Conservation (phyloP, 1,140 invertebrate species). For the Drosophila melanica region DNA sequence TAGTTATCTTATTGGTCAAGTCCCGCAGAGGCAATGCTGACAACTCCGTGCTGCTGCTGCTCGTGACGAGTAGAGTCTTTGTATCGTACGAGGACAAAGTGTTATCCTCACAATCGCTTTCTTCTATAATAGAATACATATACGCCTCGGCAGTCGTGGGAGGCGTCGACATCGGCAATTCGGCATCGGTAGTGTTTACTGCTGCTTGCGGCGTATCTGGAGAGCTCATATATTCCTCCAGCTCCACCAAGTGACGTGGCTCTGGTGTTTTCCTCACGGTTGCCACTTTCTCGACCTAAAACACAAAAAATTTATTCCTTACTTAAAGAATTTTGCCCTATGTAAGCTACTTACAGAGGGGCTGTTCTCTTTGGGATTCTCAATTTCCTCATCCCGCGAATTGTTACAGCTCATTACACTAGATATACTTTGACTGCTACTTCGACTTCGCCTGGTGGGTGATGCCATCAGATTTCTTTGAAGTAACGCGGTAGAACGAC, state of each 20-base stretch:
- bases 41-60: not conserved
- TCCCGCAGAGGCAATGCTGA: conserved; percentile 9
- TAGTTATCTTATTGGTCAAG: conserved; percentile 3
- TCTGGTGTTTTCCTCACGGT: conserved; percentile 12
- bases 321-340: not conserved
- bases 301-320: not conserved
- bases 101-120: conserved; percentile 18
- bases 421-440: not conserved
- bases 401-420: conserved; percentile 1
- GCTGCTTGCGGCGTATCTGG: conserved; percentile 1
- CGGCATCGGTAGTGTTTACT: not conserved
- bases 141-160: not conserved
- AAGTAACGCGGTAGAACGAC: conserved; percentile 17
- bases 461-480: conserved; percentile 4
- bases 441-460: conserved; percentile 4
- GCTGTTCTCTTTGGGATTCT: not conserved
- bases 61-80: not conserved
- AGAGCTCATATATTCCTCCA: not conserved
- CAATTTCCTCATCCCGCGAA: not conserved
- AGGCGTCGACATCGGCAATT: not conserved
- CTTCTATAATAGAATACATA: conserved; percentile 37
- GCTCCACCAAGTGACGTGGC: conserved; percentile 20
- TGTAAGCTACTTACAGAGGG: not conserved
- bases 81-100: conserved; percentile 1
- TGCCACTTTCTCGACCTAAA: not conserved